phyloP scores from a whole-genome alignment of 1,140 invertebrate species.

The Calosoma granatense region DNA sequence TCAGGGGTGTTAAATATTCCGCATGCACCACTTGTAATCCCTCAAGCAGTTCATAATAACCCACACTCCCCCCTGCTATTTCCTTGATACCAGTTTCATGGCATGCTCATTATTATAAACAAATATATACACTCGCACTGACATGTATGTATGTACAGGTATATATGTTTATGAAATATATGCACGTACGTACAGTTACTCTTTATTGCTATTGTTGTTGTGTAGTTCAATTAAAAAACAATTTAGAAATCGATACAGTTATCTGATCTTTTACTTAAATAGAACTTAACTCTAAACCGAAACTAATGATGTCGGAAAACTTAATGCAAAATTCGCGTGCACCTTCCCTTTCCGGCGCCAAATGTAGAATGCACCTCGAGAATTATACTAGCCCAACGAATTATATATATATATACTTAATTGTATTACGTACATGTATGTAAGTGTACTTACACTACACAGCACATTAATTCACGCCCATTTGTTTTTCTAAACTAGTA shows the following conservation, averaged over 20 bases:
- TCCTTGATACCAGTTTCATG: too few relatives aligned
- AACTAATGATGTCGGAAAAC: conserved; percentile 5
- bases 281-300: conserved; percentile 8
- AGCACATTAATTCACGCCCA: too few relatives aligned
- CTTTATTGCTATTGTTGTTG: background rate
- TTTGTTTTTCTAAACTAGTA: too few relatives aligned
- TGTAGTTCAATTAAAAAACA: conserved; percentile 3
- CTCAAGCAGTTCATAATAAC: too few relatives aligned
- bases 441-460: background rate
- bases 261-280: conserved; percentile 8
- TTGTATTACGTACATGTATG: background rate
- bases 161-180: too few relatives aligned
- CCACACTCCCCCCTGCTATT: too few relatives aligned
- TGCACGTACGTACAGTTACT: too few relatives aligned
- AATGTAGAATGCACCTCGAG: background rate
- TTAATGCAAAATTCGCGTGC: conserved; percentile 7
- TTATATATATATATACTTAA: conserved; percentile 5
- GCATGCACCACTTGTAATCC: too few relatives aligned
- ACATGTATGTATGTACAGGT: too few relatives aligned
- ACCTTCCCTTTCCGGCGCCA: background rate
- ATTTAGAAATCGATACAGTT: conserved; percentile 3
- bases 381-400: background rate
- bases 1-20: too few relatives aligned
- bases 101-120: too few relatives aligned
- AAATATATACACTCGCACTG: too few relatives aligned